These are phyloP conservation scores for Schizopygopsis pylzovi DNA, from an alignment of 2,797 vertebrate species.

Conservation along the genomic window DNA sequence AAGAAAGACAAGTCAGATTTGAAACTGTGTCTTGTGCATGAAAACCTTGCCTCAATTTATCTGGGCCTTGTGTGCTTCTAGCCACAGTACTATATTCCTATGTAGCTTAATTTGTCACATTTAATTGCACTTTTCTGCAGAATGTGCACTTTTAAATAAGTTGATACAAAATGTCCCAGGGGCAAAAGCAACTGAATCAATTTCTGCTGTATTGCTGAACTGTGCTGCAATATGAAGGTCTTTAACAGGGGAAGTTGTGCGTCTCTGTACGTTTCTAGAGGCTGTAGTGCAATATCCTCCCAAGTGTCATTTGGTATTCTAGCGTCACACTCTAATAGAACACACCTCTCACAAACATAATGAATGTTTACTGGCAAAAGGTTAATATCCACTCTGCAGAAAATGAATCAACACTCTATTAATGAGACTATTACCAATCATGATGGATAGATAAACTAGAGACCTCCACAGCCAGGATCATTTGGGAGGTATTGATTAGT, in stretches of 20 bases:
- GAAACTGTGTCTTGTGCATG: not conserved
- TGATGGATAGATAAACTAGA: slow-evolving; percentile 81
- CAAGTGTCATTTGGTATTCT: slow-evolving; percentile 68
- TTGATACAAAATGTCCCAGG: slow-evolving; percentile 5
- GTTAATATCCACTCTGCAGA: slow-evolving; percentile 83
- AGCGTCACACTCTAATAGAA: slow-evolving; percentile 67
- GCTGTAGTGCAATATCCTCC: slow-evolving; percentile 26
- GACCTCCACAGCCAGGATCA: slow-evolving; percentile 69
- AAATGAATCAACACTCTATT: slow-evolving; percentile 82
- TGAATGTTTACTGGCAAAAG: slow-evolving; percentile 82
- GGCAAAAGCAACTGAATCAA: slow-evolving; percentile 30
- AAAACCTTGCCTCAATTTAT: not conserved
- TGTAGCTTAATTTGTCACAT: slow-evolving; percentile 19
- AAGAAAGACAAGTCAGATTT: not conserved
- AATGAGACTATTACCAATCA: slow-evolving; percentile 82
- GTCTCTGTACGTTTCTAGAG: slow-evolving; percentile 11
- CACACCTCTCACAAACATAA: slow-evolving; percentile 77
- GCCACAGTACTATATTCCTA: not conserved
- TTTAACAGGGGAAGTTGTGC: slow-evolving; percentile 6
- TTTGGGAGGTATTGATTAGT: slow-evolving; percentile 74
- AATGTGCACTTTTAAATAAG: slow-evolving; percentile 30
- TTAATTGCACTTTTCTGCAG: slow-evolving; percentile 35
- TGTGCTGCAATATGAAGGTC: slow-evolving; percentile 5
- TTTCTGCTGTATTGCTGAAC: slow-evolving; percentile 28
- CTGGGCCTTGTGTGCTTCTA: not conserved